Percentiles rank a stretch among this genome's conserved stretches.
Conservation (phyloP, 2,888 invertebrate species). For the Silvanus unidentatus region DNA sequence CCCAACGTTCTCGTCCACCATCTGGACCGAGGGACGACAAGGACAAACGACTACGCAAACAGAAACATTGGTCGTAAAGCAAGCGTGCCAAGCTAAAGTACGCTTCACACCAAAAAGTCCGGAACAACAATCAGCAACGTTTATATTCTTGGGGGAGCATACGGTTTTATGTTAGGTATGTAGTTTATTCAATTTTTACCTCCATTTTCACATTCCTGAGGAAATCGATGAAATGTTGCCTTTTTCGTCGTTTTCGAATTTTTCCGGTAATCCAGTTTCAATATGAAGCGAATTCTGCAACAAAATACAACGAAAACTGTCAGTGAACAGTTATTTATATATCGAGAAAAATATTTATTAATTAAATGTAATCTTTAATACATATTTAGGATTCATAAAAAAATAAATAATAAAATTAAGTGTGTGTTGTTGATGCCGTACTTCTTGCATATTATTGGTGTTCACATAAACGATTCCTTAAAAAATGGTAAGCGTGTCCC, state of each 20-base stretch:
- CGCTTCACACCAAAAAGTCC: conserved; percentile 17
- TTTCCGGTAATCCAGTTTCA: conserved; percentile 23
- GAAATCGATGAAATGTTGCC: conserved; percentile 15
- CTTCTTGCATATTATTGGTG: neutral
- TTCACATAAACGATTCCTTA: conserved; percentile 6
- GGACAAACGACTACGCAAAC: conserved; percentile 16
- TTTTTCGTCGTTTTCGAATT: conserved; percentile 24
- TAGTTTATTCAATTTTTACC: conserved; percentile 18
- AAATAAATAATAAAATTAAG: neutral
- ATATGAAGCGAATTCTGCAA: conserved; percentile 20
- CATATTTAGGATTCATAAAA: neutral
- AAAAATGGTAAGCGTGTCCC: conserved; percentile 18
- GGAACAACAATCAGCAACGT: no score
- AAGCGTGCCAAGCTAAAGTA: conserved; percentile 19
- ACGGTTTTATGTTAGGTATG: no score
- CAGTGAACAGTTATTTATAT: no score
- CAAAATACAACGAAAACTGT: conserved; percentile 11
- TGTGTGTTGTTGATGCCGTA: neutral
- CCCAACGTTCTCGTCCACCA: conserved; percentile 13
- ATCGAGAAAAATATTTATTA: no score
- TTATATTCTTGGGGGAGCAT: no score
- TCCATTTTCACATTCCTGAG: conserved; percentile 28
- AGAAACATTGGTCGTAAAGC: conserved; percentile 16
- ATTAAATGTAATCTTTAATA: no score
- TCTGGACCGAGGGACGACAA: conserved; percentile 17